Evolutionary conservation across 2,797 vertebrate species (phyloP).

Genomic region (Dipus sagitta): DNA sequence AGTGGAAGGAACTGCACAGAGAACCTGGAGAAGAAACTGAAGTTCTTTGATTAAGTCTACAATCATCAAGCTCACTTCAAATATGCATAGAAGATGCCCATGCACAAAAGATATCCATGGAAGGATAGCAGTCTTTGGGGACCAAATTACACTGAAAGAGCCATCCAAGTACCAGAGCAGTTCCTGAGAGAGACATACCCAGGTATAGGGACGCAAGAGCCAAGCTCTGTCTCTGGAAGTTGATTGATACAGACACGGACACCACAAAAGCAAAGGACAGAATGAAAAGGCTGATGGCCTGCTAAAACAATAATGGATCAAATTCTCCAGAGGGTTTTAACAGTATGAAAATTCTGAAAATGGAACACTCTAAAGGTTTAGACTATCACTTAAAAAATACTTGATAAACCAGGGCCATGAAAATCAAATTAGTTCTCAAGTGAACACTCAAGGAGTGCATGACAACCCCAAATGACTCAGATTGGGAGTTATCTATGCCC

Average conservation of each 20-base stretch:
- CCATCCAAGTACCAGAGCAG: background rate
- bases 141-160: background rate
- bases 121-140: background rate
- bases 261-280: too few species aligned
- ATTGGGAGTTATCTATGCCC: background rate
- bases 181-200: background rate
- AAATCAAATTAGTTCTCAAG: constrained; percentile 4
- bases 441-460: background rate
- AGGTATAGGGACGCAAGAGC: background rate
- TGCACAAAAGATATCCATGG: background rate
- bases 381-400: background rate
- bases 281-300: background rate
- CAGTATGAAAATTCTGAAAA: background rate
- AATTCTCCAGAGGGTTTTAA: background rate
- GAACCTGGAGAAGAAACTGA: background rate
- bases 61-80: background rate
- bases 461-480: background rate
- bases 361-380: background rate
- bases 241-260: background rate
- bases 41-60: background rate
- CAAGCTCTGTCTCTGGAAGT: background rate
- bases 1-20: background rate
- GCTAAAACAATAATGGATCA: background rate
- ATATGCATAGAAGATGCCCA: too few species aligned
- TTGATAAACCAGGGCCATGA: background rate